Base-by-base conservation (phyloP, 30 jellyfish, hydroid and myxozoan species). In the Mastigias papua region DNA sequence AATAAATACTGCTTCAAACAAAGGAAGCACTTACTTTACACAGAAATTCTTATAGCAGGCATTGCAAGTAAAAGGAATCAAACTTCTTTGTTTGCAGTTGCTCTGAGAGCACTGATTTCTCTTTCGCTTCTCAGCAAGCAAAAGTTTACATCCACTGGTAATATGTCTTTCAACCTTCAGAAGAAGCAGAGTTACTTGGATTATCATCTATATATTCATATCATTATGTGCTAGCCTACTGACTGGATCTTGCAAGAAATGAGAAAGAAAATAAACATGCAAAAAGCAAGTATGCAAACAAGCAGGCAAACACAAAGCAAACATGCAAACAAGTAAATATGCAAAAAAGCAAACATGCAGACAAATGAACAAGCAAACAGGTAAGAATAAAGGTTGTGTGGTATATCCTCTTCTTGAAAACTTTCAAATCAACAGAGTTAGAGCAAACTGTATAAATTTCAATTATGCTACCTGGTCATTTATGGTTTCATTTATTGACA, bases 91-190 rank as follows among this genome's bases (percentile, higher is more conserved):
- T 63, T 51, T 74, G 65, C 95, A 86, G 34, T 86, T 73, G 26
- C 31, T 49, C 73, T 74, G 89, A 22, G 95, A 86, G 31, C 95
- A 86, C 31, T 34, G 74, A 63, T 86, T 86, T 68, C 79, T 73
- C 70, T 76, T 86, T 62, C 95, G 57, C 30, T 86, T 86, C 37
- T 86, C 89, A 0, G 69, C 88, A 19, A 74, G 23, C n/a, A 73
- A 19, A 19, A 4, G 48, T 76, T 73, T 67, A 74, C 95, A 86
- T 20, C 95, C 95, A 74, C 95, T 86, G 19, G 69, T 42, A 2
- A 86, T 86, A 50, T 86, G 95, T 37, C 83, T 74, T 76, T 86
- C 95, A 61, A 86, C 95, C 95, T 86, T 20, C 63, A 65, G 3
- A 63, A 27, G 20, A 63, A 23, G 17, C 7, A 5, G 3, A 21